Percentiles rank a stretch among this genome's conserved stretches.
Conservation (phyloP, 2,113 vertebrate genomes). For the Tamias sibiricus region DNA sequence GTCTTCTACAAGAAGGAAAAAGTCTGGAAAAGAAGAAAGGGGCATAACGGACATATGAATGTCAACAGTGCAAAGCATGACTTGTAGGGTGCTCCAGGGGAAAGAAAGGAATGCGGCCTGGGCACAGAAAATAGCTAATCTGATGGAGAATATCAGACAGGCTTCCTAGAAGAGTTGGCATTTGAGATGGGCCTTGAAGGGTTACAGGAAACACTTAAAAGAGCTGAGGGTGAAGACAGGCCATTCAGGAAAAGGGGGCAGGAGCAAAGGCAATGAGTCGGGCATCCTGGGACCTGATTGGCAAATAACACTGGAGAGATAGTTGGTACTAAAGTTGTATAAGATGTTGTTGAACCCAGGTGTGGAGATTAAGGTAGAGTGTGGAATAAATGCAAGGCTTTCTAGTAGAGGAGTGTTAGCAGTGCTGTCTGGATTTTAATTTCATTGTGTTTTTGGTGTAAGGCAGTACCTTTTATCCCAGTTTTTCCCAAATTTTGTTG, state of each 20-base stretch:
- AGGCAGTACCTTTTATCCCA: background rate
- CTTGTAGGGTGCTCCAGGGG: background rate
- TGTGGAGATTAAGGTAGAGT: background rate
- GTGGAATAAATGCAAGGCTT: background rate
- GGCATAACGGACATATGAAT: background rate
- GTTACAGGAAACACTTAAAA: background rate
- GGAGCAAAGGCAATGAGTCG: background rate
- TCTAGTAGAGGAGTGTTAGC: background rate
- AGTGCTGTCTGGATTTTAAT: background rate
- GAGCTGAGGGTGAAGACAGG: background rate
- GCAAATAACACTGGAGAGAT: background rate
- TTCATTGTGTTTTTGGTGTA: background rate
- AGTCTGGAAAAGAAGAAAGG: background rate
- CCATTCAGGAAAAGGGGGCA: background rate
- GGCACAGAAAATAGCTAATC: background rate
- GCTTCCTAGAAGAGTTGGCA: background rate
- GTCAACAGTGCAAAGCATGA: background rate
- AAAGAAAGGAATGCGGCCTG: no score
- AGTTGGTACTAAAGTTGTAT: background rate
- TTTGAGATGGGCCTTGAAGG: background rate
- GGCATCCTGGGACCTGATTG: slow-evolving; percentile 44
- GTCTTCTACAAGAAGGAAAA: background rate
- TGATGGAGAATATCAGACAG: background rate
- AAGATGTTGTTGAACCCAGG: background rate
- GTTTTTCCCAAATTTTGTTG: background rate